These are phyloP conservation scores for Drosophila triauraria DNA, from an alignment of 1,140 invertebrate species.

Conservation along the genomic window DNA sequence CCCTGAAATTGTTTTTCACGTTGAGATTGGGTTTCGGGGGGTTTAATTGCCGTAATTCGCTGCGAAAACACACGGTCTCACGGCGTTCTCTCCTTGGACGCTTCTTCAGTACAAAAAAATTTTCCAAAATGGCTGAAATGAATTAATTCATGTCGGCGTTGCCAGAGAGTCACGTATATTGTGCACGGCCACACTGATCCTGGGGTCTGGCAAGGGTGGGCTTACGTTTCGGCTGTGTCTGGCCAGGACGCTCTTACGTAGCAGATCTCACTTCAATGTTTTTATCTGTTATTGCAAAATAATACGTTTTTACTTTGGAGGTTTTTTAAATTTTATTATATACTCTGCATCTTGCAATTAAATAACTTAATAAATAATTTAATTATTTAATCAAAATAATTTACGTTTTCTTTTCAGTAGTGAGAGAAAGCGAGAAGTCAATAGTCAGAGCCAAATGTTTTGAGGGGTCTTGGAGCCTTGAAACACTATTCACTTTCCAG, in stretches of 20 bases:
- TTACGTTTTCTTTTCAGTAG: not conserved
- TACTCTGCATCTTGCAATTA: not conserved
- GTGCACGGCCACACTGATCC: constrained; percentile 12
- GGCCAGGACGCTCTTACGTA: not conserved
- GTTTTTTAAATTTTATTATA: too few species aligned
- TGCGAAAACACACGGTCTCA: constrained; percentile 69
- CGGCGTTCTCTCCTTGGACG: constrained; percentile 76
- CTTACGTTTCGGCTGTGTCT: not conserved
- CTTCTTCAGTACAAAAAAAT: constrained; percentile 73
- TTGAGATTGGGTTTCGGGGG: constrained; percentile 46
- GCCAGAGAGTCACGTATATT: not conserved
- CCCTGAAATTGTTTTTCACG: constrained; percentile 39
- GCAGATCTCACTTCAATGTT: not conserved
- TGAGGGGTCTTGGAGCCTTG: too few species aligned
- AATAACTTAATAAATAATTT: too few species aligned
- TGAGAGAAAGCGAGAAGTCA: too few species aligned
- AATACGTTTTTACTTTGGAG: too few species aligned
- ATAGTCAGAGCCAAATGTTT: too few species aligned
- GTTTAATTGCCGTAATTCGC: constrained; percentile 54
- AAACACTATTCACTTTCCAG: too few species aligned
- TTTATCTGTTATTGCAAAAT: not conserved
- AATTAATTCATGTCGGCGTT: constrained; percentile 44
- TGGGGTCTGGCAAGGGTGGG: not conserved
- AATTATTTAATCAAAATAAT: too few species aligned
- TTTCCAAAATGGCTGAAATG: constrained; percentile 58